A percentile compares a stretch with the other conserved stretches of the same genome.
phyloP scores from a whole-genome alignment of 2,888 invertebrate species.

The Acanthoscelides obtectus region DNA sequence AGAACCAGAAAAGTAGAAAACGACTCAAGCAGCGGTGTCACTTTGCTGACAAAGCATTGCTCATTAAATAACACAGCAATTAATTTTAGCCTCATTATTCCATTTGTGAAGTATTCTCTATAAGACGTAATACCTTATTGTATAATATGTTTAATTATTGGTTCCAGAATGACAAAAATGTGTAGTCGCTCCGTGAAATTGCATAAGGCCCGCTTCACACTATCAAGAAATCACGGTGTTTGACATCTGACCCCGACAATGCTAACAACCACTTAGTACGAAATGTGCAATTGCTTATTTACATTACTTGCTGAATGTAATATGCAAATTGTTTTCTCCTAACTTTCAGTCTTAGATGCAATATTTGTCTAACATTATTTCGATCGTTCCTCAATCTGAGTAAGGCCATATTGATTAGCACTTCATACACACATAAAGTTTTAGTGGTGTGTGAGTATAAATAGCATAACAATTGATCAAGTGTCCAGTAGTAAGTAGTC shows the following conservation, averaged over 20 bases:
- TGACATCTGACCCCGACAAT: background rate
- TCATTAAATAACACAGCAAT: too few species aligned
- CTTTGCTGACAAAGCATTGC: too few species aligned
- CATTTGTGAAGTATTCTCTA: too few species aligned
- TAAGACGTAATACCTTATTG: background rate
- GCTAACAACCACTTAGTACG: background rate
- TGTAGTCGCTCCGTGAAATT: background rate
- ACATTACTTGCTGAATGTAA: background rate
- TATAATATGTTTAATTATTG: background rate
- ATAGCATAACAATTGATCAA: slow-evolving; percentile 10
- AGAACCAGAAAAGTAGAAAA: too few species aligned
- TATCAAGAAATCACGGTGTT: background rate
- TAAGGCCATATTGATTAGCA: slow-evolving; percentile 17
- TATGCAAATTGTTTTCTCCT: slow-evolving; percentile 5
- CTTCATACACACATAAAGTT: slow-evolving; percentile 6
- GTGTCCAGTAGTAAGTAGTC: slow-evolving; percentile 12
- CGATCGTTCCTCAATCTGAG: background rate
- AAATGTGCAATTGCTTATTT: background rate
- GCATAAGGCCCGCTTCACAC: background rate
- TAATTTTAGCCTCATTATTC: too few species aligned
- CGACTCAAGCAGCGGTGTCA: too few species aligned
- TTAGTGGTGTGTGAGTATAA: slow-evolving; percentile 11
- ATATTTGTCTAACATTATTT: slow-evolving; percentile 11
- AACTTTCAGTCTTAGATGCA: slow-evolving; percentile 13
- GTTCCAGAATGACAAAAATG: background rate